Conservation (phyloP, 2,888 invertebrate species). For the Pharmacophagus antenor region DNA sequence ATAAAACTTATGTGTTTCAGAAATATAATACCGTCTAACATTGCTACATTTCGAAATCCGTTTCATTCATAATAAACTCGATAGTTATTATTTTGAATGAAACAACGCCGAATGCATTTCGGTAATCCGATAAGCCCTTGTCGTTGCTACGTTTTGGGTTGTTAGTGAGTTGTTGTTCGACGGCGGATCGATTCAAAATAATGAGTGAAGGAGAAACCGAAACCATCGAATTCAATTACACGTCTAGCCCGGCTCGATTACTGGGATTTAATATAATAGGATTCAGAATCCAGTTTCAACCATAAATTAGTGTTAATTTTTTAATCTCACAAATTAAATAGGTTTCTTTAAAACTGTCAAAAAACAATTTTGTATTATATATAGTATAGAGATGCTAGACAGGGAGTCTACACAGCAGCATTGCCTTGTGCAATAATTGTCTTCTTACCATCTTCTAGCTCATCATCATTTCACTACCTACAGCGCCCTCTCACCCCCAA, state of each 20-base stretch:
- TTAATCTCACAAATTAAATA: too few species aligned
- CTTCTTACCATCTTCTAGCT: too few species aligned
- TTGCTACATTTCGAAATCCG: not conserved
- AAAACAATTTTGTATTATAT: too few species aligned
- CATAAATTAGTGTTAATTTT: constrained; percentile 5
- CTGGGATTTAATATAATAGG: constrained; percentile 19
- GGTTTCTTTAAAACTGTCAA: too few species aligned
- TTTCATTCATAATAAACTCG: not conserved
- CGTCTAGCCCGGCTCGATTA: constrained; percentile 12
- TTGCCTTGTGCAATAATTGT: too few species aligned
- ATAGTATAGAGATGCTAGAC: too few species aligned
- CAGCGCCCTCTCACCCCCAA: too few species aligned
- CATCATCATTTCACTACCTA: too few species aligned
- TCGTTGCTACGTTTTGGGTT: constrained; percentile 4
- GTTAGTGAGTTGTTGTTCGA: not conserved
- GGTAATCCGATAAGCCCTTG: not conserved
- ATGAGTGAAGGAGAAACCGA: constrained; percentile 14
- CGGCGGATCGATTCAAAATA: constrained; percentile 20
- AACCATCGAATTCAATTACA: constrained; percentile 21
- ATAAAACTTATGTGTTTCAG: too few species aligned
- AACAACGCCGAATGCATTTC: not conserved
- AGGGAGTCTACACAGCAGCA: too few species aligned
- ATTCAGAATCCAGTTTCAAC: constrained; percentile 9
- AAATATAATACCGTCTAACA: not conserved
- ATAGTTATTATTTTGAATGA: not conserved